A percentile compares a stretch with the other conserved stretches of the same genome.
Conservation (phyloP, 2,888 invertebrate species). For the Thalpophila matura region DNA sequence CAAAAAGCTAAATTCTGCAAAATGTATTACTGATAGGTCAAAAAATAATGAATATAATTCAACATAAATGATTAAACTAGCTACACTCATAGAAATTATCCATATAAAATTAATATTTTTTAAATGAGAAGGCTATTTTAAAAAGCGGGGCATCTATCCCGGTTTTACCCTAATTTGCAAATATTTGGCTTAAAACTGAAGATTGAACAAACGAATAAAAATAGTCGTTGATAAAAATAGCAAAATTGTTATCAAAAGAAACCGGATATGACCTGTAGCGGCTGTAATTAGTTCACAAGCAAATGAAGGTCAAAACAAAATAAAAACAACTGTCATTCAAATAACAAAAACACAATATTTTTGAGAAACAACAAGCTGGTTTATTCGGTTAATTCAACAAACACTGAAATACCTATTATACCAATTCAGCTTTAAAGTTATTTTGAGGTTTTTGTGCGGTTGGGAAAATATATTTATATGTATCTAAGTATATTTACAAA, state of each 20-base stretch:
- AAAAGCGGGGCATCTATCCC: too few relatives aligned
- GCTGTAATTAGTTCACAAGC: background rate
- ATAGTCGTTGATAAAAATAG: background rate
- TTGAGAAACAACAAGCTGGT: background rate
- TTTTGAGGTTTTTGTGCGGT: conserved; percentile 3
- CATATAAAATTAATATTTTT: too few relatives aligned
- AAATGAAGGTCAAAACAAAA: background rate
- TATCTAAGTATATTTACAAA: background rate
- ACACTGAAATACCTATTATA: background rate
- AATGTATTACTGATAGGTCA: too few relatives aligned
- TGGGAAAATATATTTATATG: background rate
- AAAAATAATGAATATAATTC: too few relatives aligned
- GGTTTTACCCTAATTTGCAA: too few relatives aligned
- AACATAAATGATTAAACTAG: too few relatives aligned
- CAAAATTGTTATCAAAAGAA: conserved; percentile 1
- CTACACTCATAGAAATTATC: too few relatives aligned
- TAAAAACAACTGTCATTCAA: background rate
- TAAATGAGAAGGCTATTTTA: too few relatives aligned
- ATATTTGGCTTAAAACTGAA: background rate
- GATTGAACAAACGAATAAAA: background rate
- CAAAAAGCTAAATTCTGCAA: too few relatives aligned
- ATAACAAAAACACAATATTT: background rate
- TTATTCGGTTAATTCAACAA: background rate
- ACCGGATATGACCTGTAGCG: conserved; percentile 1
- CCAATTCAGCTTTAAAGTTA: background rate